Conservation (phyloP, 2,113 vertebrate species). For the Seriola dumerili region DNA sequence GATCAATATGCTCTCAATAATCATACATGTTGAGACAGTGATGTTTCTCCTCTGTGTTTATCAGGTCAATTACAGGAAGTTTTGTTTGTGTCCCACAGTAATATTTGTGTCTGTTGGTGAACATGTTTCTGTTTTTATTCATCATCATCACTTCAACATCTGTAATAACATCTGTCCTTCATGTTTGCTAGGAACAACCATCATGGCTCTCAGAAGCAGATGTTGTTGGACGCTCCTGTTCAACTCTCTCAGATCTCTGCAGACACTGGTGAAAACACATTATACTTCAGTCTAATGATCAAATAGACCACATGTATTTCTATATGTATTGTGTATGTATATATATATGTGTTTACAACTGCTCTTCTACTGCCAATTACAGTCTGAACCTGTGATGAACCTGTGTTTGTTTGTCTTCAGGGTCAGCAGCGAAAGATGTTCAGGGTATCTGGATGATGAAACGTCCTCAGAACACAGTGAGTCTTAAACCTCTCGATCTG, state of each 20-base stretch:
- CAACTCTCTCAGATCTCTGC: constrained; percentile 95
- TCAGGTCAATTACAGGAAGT: too few species aligned
- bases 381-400: not conserved
- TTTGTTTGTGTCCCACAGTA: too few species aligned
- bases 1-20: too few species aligned
- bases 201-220: constrained; percentile 80
- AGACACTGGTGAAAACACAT: constrained; percentile 83
- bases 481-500: not conserved
- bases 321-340: not conserved
- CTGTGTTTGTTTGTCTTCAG: constrained; percentile 43
- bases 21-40: too few species aligned
- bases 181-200: constrained; percentile 72
- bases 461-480: constrained; percentile 69
- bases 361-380: not conserved
- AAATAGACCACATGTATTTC: not conserved
- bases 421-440: constrained; percentile 62
- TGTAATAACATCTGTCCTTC: not conserved
- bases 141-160: too few species aligned
- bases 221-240: constrained; percentile 93
- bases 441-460: constrained; percentile 88
- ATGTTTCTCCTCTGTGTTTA: too few species aligned
- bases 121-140: not conserved
- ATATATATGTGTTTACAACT: not conserved
- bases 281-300: not conserved
- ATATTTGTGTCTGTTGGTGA: too few species aligned